Evolutionary conservation across 2,888 invertebrate species (phyloP), one percentile per base, ranked within the genome.

Genomic region (Hirudinaria manillensis): DNA sequence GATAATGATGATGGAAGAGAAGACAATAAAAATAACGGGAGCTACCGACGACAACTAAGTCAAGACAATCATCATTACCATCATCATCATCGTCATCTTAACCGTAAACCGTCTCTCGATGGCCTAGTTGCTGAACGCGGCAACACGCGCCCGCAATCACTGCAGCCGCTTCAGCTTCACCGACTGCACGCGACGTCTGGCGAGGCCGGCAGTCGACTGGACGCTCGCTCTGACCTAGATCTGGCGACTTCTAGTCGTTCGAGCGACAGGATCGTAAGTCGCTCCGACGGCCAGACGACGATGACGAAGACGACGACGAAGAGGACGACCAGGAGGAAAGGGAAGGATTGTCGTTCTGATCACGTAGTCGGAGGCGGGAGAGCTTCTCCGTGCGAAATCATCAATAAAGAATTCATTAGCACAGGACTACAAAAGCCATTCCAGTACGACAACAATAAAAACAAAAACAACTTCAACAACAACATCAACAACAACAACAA

Each of bases 61-160:
- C 32, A 45, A 16, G 45, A 45, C 45, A 45, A 45, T 61, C 72
- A 72, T 55, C 72, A 72, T 53, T 29, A 70, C 36, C 70, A 70
- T 70, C 70, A 51, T 70, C 70, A 51, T 70, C 70, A 70, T 24
- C 70, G 24, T 70, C 51, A 45, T 70, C 70, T 2, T 36, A 27
- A 70, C 13, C 27, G 38, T 34, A 29, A 10, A 4, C n/a, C 73
- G 38, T 36, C 61, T 61, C 21, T 19, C 45, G 27, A 45, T 29
- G 10, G 19, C 7, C 2, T 4, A 53, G 24, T 3, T 55, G 32
- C 21, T 29, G 34, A 72, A 1, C 55, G 29, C 61, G 10, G 29
- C 29, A 16, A 10, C 19, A 13, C 29, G 19, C 61, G 29, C 1
- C 61, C 13, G 34, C 68, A 68, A 3, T 34, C 16, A 19, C 68